Conservation (phyloP, 2,888 invertebrate genomes). For the Nemurella pictetii region DNA sequence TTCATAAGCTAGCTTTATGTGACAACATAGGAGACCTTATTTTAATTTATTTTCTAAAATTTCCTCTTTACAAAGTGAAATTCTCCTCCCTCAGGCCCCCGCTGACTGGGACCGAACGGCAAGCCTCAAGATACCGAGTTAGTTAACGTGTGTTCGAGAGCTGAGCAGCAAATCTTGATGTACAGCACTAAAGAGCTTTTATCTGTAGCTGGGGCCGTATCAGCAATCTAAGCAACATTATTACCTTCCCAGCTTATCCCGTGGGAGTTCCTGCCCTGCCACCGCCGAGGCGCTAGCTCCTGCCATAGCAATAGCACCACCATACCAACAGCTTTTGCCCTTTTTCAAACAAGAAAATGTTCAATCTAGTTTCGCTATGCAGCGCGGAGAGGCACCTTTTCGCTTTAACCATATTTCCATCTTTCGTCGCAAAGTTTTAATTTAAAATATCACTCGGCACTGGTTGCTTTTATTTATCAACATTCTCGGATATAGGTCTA, state of each 20-base stretch:
- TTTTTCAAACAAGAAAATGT: slow-evolving; percentile 9
- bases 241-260: slow-evolving; percentile 25
- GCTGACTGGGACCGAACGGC: background rate
- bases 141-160: slow-evolving; percentile 21
- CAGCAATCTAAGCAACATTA: slow-evolving; percentile 32
- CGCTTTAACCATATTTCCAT: background rate
- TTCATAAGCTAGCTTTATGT: background rate
- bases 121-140: slow-evolving; percentile 11
- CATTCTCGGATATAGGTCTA: background rate
- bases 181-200: slow-evolving; percentile 28
- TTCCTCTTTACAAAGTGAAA: background rate
- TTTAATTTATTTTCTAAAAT: background rate
- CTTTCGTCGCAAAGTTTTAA: background rate
- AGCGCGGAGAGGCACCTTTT: background rate
- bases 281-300: background rate
- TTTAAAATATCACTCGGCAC: background rate
- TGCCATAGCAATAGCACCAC: background rate
- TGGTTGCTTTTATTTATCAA: background rate
- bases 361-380: background rate
- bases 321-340: background rate
- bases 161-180: slow-evolving; percentile 29
- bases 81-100: background rate
- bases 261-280: background rate
- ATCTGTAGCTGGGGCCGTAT: slow-evolving; percentile 25
- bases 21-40: background rate